Evolutionary conservation across 2,797 vertebrate species (phyloP), one percentile per base, ranked within the genome.

Genomic region (Syngnathus acus): DNA sequence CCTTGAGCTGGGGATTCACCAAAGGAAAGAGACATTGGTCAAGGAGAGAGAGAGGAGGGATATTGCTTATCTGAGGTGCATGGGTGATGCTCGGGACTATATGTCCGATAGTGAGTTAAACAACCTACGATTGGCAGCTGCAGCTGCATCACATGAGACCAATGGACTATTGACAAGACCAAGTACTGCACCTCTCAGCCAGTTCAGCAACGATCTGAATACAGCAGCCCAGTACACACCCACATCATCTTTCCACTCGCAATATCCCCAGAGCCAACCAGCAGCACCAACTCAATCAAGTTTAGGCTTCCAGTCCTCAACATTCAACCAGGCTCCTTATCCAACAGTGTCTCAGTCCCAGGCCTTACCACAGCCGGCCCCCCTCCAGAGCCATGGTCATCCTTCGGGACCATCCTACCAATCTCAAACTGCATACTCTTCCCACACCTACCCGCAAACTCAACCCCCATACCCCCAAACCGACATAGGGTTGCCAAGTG

Each of bases 61-160:
- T 78, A 91, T 97, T 78, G 92, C 95, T 17, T 97, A 97, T 74
- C 77, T 97, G 72, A 93, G 93, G 63, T 94, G 93, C 73, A 91
- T 97, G 48, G 94, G 94, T 16, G 95, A 98, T 78, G 92, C 92
- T 69, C 91, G 94, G 1, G 96, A 99, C 88, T 98, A 98, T 77
- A 93, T 97, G 91, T 98, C 96, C 0, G 97, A 99, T 83, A 98
- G 96, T 5, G 97, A 99, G 80, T 92, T 99, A 78, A 95, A 96
- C 87, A 96, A 96, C 80, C 86, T 98, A 66, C 93, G 92, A 61
- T 91, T 96, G 21, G 91, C 92, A 3, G 88, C 90, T 51, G 87
- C 89, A 50, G 89, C 87, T 64, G 81, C 92, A 42, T 96, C 93
- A 60, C 95, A 94, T 1, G 94, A 97, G 6, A 67, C 84, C 2